Percentiles rank a stretch among this genome's conserved stretches.
Conservation (phyloP, 2,888 invertebrate species). For the Itoplectis maculator region DNA sequence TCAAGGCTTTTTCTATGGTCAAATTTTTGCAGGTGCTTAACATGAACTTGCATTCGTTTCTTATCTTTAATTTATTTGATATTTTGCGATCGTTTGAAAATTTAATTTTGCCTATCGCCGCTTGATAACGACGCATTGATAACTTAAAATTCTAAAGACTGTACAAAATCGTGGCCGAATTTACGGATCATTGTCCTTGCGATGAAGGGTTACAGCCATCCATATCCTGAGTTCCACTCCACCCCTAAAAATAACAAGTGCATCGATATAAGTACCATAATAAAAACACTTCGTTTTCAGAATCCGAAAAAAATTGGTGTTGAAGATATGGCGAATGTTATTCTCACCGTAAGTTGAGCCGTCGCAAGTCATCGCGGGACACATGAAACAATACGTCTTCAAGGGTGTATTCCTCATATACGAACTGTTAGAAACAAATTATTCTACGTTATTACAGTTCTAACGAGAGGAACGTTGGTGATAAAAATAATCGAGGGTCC, state of each 20-base stretch:
- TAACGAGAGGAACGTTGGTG: conserved; percentile 65
- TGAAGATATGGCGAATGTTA: conserved; percentile 25
- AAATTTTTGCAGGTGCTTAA: background rate
- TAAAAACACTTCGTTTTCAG: background rate
- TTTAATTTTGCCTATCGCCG: background rate
- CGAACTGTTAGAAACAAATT: conserved; percentile 84
- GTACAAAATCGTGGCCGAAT: conserved; percentile 52
- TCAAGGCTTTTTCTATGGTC: background rate
- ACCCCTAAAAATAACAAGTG: conserved; percentile 86
- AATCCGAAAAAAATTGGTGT: background rate
- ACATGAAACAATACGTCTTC: conserved; percentile 92
- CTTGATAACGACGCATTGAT: conserved; percentile 9
- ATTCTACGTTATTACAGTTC: conserved; percentile 13
- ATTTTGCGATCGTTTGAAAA: background rate
- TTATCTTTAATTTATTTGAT: background rate
- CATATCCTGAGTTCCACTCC: conserved; percentile 94
- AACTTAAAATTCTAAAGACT: conserved; percentile 50
- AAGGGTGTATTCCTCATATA: conserved; percentile 91
- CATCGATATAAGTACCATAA: background rate
- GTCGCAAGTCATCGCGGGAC: conserved; percentile 92
- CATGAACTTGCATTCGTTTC: background rate
- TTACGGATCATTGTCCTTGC: conserved; percentile 66
- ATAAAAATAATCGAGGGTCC: no score
- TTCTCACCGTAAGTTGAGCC: conserved; percentile 91
- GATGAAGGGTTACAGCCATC: conserved; percentile 88